Base-by-base conservation (phyloP, 2,888 invertebrate genomes). In the Timema podura region DNA sequence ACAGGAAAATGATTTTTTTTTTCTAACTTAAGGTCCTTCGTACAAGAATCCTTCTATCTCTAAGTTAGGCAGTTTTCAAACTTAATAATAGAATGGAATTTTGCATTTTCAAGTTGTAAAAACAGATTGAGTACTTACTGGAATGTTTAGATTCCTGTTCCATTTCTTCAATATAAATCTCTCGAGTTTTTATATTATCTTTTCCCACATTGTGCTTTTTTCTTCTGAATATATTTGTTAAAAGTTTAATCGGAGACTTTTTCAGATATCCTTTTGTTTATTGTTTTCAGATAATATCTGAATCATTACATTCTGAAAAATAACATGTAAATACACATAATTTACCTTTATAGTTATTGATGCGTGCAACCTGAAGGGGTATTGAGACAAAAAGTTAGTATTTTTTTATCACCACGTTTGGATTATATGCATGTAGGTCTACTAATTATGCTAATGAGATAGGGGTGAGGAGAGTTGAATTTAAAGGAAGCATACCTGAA, bases 241-340 rank as follows among this genome's bases (percentile, higher is more conserved):
- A 51, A 45, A 70, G 68, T 16, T 65, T 59, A 16, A 72, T 54
- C 30, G 72, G 70, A 57, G 70, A 72, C 49, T 70, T 72, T 64
- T 70, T 72, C 30, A 30, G 30, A 30, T 30, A 30, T 30, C 30
- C 3, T 30, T 30, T 30, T 30, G 30, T 30, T 30, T 30, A 30
- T 30, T 30, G 30, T 30, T 30, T 30, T 30, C 30, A 30, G 30
- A 30, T 30, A 30, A 30, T 30, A 30, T 30, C 30, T 30, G 30
- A 30, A 30, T 30, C 30, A 30, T 30, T 30, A 30, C 30, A 30
- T 30, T 30, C 30, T 30, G 30, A 30, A 30, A 30, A 30, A 30
- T 30, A 30, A 30, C 30, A 30, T 30, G 30, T 30, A 30, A 1
- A 30, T 30, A 30, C 30, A 30, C 30, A 30, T 30, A 30, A 30